These are phyloP conservation scores for Anneissia japonica DNA, from an alignment of 35 echinoderm and acorn worm species.

Conservation along the genomic window DNA sequence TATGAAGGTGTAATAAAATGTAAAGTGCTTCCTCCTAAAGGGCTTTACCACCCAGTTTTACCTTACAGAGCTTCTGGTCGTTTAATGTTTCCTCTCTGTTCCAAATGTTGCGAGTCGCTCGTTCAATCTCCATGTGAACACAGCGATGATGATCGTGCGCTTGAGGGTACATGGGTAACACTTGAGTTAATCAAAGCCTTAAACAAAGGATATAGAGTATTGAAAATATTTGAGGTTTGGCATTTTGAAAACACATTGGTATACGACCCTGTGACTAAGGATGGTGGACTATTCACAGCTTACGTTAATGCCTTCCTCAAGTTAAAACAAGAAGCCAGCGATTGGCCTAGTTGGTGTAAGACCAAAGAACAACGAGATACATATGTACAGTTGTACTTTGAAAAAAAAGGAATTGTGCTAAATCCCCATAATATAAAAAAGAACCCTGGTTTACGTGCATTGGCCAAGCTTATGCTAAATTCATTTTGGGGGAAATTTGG, in stretches of 20 bases:
- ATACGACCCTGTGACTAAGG: constrained; percentile 9
- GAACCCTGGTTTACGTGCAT: constrained; percentile 24
- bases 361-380: not conserved
- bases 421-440: not conserved
- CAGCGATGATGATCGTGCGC: no score
- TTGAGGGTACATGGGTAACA: constrained; percentile 31
- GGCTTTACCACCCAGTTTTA: not conserved
- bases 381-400: constrained; percentile 7
- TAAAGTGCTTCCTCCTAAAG: constrained; percentile 10
- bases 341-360: constrained; percentile 8
- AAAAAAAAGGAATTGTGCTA: constrained; percentile 23
- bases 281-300: not conserved
- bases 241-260: constrained; percentile 2
- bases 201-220: constrained; percentile 2
- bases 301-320: constrained; percentile 14
- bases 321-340: constrained; percentile 15
- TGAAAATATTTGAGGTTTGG: constrained; percentile 8
- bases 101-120: not conserved
- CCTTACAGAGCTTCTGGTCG: not conserved
- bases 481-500: constrained; percentile 61
- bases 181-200: constrained; percentile 28
- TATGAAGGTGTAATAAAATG: constrained; percentile 24
- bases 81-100: constrained; percentile 9
- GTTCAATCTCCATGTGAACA: no score
- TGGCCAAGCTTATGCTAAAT: constrained; percentile 35